A percentile compares a stretch with the other conserved stretches of the same genome.
Evolutionary conservation across 1,140 invertebrate species (phyloP).

Genomic region (Penaeus japonicus): DNA sequence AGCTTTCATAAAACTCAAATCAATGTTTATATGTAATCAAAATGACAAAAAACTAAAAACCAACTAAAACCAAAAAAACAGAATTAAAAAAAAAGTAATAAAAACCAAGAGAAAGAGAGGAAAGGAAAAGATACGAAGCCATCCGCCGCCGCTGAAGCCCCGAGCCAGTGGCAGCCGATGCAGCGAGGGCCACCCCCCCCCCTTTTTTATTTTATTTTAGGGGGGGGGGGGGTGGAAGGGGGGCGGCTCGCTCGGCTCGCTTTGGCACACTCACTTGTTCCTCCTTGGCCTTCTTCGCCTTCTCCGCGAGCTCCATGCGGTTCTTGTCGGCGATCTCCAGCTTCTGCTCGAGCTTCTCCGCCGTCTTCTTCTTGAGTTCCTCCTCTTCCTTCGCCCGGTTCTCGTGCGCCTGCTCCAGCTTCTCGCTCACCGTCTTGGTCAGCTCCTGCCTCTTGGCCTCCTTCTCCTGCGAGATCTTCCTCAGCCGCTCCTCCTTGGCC

Average conservation of each 20-base stretch:
- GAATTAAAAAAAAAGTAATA: no score
- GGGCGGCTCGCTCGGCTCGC: no score
- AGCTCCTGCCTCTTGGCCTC: conserved; percentile 25
- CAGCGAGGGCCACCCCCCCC: no score
- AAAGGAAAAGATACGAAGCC: no score
- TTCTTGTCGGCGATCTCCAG: conserved; percentile 56
- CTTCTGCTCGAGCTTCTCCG: conserved; percentile 49
- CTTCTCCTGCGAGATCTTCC: conserved; percentile 52
- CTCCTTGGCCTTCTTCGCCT: conserved; percentile 41
- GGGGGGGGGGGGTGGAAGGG: not conserved
- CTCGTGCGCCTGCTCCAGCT: conserved; percentile 50
- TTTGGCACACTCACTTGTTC: conserved; percentile 43
- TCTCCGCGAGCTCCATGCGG: conserved; percentile 28
- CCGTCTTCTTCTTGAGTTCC: conserved; percentile 47
- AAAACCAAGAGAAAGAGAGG: no score
- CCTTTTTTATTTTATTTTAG: no score
- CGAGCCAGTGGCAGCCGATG: no score
- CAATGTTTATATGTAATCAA: no score
- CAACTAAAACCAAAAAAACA: no score
- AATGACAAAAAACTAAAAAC: no score
- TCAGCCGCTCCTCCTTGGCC: conserved; percentile 44
- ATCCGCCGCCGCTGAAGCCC: no score
- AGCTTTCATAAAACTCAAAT: no score
- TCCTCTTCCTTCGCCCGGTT: conserved; percentile 51
- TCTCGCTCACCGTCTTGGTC: conserved; percentile 8